phyloP scores from a whole-genome alignment of 1,140 invertebrate species.

The Nephila pilipes region DNA sequence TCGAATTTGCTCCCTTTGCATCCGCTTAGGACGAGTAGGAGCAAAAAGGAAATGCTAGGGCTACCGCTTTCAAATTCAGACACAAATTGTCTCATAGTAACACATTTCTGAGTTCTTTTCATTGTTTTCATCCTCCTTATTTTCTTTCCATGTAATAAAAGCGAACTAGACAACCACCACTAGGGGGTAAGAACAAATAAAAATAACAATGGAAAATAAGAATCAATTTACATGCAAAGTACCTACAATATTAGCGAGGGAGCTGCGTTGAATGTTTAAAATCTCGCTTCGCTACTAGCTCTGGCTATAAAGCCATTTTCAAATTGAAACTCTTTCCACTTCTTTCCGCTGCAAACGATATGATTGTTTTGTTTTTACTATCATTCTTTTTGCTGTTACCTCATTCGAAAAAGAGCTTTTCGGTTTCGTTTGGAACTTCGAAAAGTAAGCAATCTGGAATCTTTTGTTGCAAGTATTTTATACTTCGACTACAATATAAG shows the following conservation, averaged over 20 bases:
- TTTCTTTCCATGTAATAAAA: background rate
- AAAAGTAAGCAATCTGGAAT: background rate
- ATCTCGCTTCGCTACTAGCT: background rate
- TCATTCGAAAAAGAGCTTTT: background rate
- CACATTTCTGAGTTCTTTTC: background rate
- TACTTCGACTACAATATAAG: background rate
- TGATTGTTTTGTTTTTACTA: background rate
- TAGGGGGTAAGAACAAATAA: conserved; percentile 1
- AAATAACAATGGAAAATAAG: background rate
- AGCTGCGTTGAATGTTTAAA: conserved; percentile 15
- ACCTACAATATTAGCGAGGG: background rate
- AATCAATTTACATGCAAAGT: conserved; percentile 22
- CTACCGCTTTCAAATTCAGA: background rate
- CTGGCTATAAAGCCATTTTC: conserved; percentile 9
- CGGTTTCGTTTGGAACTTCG: background rate
- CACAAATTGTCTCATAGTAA: conserved; percentile 14
- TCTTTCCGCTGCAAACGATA: conserved; percentile 6
- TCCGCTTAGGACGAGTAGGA: background rate
- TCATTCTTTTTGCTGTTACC: background rate
- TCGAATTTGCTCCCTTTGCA: background rate
- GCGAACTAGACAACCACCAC: background rate
- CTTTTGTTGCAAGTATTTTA: conserved; percentile 12
- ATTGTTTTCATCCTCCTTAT: background rate
- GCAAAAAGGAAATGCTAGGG: background rate
- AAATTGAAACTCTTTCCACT: conserved; percentile 30